A percentile compares a stretch with the other conserved stretches of the same genome.
Conservation (phyloP, 2,113 vertebrate species). For the Coreoperca whiteheadi region DNA sequence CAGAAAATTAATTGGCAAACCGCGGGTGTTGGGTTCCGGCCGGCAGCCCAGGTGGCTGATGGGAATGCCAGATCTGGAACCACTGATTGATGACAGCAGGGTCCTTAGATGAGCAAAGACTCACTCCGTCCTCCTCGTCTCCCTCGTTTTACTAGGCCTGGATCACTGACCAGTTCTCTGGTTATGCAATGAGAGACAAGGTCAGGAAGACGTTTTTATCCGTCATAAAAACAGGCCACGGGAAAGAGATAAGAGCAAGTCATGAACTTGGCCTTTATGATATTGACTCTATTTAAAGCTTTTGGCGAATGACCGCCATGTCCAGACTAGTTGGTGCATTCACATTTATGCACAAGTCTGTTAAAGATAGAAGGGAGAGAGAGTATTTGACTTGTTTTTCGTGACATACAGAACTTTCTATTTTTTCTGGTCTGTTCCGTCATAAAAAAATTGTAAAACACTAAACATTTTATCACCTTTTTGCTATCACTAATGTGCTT, state of each 20-base stretch:
- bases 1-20: conserved; percentile 79
- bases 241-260: conserved; percentile 66
- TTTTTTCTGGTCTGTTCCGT: neutral
- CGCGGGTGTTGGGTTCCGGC: conserved; percentile 72
- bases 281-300: conserved; percentile 48
- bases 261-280: conserved; percentile 42
- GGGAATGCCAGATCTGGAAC: conserved; percentile 81
- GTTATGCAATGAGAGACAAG: conserved; percentile 69
- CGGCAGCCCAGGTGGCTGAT: conserved; percentile 82
- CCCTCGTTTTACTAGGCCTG: conserved; percentile 42
- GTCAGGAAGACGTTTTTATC: conserved; percentile 63
- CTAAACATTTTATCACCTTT: neutral
- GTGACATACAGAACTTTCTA: neutral
- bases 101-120: conserved; percentile 67
- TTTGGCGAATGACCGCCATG: neutral
- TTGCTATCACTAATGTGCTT: neutral
- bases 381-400: conserved; percentile 9
- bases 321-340: conserved; percentile 23
- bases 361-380: neutral
- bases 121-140: conserved; percentile 11
- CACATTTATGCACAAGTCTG: conserved; percentile 13
- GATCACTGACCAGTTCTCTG: conserved; percentile 62
- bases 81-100: conserved; percentile 82
- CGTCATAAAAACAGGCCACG: conserved; percentile 41
- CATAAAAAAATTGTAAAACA: too few relatives aligned